Percentiles rank a stretch among this genome's conserved stretches.
phyloP scores from a whole-genome alignment of 2,797 vertebrate species.

The Pantherophis alleghaniensis region DNA sequence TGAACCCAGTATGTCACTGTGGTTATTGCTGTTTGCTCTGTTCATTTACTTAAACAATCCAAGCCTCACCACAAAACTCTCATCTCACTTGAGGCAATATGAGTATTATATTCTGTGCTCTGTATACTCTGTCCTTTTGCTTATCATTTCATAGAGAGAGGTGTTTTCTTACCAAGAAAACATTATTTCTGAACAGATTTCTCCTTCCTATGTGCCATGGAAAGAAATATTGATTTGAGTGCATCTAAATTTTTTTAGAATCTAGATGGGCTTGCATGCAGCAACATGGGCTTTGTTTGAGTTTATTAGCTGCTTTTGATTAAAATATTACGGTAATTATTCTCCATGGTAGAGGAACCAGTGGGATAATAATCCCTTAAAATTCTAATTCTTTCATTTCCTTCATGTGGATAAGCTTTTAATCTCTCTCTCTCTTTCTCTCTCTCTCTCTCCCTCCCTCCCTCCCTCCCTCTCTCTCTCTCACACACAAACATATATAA shows the following conservation, averaged over 20 bases:
- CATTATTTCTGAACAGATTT: not conserved
- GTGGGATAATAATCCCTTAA: conserved; percentile 57
- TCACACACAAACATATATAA: not conserved
- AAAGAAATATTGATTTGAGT: conserved; percentile 57
- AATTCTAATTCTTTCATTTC: conserved; percentile 60
- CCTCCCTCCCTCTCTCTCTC: no score
- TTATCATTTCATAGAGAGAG: not conserved
- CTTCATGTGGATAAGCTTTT: conserved; percentile 57
- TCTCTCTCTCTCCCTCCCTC: no score
- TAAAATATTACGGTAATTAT: conserved; percentile 68
- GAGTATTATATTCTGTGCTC: not conserved
- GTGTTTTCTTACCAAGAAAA: not conserved
- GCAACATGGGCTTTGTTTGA: conserved; percentile 60
- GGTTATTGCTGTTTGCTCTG: not conserved
- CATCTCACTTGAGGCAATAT: not conserved
- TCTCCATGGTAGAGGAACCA: conserved; percentile 51
- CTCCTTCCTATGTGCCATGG: conserved; percentile 18
- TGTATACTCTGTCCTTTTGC: not conserved
- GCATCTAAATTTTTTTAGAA: conserved; percentile 60
- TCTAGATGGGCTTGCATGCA: conserved; percentile 61
- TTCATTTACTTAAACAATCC: no score
- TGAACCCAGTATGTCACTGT: not conserved
- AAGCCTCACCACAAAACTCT: not conserved
- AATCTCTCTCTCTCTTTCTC: conserved; percentile 18
- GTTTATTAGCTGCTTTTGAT: conserved; percentile 64